Conservation (phyloP, 2,797 vertebrate genomes). For the Danio choprae region DNA sequence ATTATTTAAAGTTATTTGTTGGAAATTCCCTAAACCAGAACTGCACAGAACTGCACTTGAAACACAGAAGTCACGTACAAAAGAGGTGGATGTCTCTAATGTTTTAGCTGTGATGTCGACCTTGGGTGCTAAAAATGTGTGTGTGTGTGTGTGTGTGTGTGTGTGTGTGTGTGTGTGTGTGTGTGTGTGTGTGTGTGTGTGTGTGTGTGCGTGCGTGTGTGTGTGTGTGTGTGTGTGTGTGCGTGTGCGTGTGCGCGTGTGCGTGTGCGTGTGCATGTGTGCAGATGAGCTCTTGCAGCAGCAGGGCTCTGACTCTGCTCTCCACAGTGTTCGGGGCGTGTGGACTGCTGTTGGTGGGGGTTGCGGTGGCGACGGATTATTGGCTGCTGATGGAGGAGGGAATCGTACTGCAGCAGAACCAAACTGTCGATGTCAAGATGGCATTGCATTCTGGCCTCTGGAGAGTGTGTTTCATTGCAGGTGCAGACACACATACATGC, state of each 20-base stretch:
- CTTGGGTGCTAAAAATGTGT: not conserved
- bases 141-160: too few relatives aligned
- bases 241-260: slow-evolving; percentile 32
- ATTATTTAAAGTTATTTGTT: too few relatives aligned
- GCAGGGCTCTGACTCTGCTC: slow-evolving; percentile 91
- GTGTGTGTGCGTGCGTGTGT: too few relatives aligned
- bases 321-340: slow-evolving; percentile 93
- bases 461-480: slow-evolving; percentile 93
- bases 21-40: too few relatives aligned
- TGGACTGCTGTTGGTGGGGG: slow-evolving; percentile 89
- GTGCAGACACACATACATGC: slow-evolving; percentile 67
- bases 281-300: slow-evolving; percentile 93
- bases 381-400: slow-evolving; percentile 96
- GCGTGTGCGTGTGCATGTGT: slow-evolving; percentile 34
- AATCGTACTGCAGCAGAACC: slow-evolving; percentile 91
- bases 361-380: slow-evolving; percentile 94
- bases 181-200: too few relatives aligned
- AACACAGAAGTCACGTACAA: too few relatives aligned
- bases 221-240: too few relatives aligned
- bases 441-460: slow-evolving; percentile 92
- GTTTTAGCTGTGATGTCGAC: not conserved
- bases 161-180: too few relatives aligned
- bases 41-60: too few relatives aligned
- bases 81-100: not conserved
- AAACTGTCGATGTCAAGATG: slow-evolving; percentile 94